Conservation (phyloP, 2,797 vertebrate genomes). For the Trachops cirrhosus region DNA sequence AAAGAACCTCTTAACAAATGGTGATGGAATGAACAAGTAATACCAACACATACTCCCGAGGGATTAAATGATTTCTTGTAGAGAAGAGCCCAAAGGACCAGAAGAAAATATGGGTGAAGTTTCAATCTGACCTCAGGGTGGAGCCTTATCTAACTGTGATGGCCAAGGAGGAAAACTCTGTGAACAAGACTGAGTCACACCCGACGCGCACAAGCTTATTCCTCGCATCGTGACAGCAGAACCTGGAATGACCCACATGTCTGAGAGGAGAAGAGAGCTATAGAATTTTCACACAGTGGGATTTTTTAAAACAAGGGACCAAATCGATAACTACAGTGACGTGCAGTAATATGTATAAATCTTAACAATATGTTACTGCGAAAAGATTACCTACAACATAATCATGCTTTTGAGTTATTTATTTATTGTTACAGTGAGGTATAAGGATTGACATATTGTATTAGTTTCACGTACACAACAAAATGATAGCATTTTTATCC, state of each 20-base stretch:
- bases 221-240: not conserved
- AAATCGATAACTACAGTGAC: not conserved
- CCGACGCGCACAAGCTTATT: not conserved
- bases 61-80: not conserved
- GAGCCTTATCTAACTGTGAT: not conserved
- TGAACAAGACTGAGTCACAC: not conserved
- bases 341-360: not conserved
- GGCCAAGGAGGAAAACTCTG: not conserved
- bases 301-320: not conserved
- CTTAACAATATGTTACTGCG: not conserved
- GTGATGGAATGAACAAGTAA: not conserved
- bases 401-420: not conserved
- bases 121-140: not conserved
- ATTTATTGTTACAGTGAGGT: not conserved
- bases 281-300: not conserved
- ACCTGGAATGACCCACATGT: not conserved
- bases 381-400: not conserved
- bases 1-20: not conserved
- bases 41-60: not conserved
- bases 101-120: not conserved
- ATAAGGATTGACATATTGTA: not conserved
- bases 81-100: slow-evolving; percentile 6
- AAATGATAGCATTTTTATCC: not conserved
- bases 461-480: not conserved
- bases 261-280: not conserved